Evolutionary conservation across 2,797 vertebrate species (phyloP).

Genomic region (Sus cebifrons): DNA sequence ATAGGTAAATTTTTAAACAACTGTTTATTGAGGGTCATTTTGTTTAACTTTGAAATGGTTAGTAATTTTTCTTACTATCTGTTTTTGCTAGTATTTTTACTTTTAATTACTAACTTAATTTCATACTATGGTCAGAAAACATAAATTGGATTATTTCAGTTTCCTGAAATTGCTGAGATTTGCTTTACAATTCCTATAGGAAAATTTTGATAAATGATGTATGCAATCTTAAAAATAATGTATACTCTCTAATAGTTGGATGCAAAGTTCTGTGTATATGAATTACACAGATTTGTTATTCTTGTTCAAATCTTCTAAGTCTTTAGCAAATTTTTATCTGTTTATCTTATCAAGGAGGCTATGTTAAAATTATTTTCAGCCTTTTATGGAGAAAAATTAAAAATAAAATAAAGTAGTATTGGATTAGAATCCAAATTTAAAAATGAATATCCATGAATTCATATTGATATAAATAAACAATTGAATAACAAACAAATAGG

Average conservation of each 20-base stretch:
- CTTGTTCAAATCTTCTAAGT: not conserved
- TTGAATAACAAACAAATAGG: not conserved
- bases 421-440: not conserved
- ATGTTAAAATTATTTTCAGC: not conserved
- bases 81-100: not conserved
- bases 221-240: constrained; percentile 26
- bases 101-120: not conserved
- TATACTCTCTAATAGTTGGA: not conserved
- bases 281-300: not conserved
- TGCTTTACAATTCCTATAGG: not conserved
- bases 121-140: not conserved
- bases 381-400: not conserved
- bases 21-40: not conserved
- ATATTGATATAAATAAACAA: not conserved
- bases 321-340: not conserved
- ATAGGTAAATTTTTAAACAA: not conserved
- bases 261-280: not conserved
- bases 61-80: not conserved
- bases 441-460: not conserved
- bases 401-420: not conserved
- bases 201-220: not conserved
- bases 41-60: not conserved
- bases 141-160: not conserved
- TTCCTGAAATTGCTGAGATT: not conserved
- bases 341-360: not conserved